Evolutionary conservation across 2,113 vertebrate species (phyloP), one percentile per base, ranked within the genome.

Genomic region (Clinocottus analis): DNA sequence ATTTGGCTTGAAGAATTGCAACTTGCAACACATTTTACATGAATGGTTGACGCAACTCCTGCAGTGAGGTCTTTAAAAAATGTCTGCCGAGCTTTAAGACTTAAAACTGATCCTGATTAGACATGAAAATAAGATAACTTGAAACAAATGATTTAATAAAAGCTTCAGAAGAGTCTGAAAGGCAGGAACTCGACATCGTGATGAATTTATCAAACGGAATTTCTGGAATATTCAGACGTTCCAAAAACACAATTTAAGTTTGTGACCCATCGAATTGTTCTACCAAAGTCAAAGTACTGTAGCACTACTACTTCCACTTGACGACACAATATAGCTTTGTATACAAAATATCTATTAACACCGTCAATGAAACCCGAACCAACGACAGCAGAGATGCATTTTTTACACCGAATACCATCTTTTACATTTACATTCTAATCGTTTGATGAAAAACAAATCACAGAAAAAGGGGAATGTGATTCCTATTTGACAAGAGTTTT

Each of bases 321-420:
- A 84, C 76, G 35, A 89, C 78, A 83, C 68, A 63, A 13, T 78
- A 66, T 58, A 85, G 35, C 58, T 87, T 72, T 33, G 74, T 82
- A 77, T 90, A 86, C 65, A 89, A 89, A 91, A 91, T 80, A 89
- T 86, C 75, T 68, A 89, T 70, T 16, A 67, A 83, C 82, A 91
- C 80, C 6, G 73, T 77, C 65, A 66, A 90, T 59, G 4, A 73
- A 85, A 76, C 72, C 87, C 64, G 68, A 85, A 79, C 86, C 80
- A 35, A 78, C 72, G 63, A 90, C 85, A 80, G 71, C 72, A 74
- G 75, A 78, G 70, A 84, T 41, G 87, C 79, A 41, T 72, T 82
- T 84, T 82, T 84, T 14, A 91, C 84, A 87, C 67, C 47, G 2
- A 85, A 69, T 53, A 85, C 78, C 43, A 17, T 72, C 83, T 72